phyloP scores from a whole-genome alignment of 2,113 vertebrate species.

The Mionectes macconnelli region DNA sequence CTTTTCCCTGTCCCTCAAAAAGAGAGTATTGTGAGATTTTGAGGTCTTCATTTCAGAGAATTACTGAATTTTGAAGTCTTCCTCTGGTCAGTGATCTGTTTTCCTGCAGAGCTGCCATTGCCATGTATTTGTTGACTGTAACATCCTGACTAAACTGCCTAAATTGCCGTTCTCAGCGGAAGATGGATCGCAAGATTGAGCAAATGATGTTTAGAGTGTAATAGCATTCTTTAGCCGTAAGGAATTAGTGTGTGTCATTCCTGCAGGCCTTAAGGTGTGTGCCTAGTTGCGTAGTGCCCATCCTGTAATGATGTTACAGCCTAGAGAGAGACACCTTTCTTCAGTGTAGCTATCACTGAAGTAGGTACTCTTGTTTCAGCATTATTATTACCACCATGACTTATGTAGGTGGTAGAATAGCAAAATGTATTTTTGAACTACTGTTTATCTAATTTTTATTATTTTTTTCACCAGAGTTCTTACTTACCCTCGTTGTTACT shows the following conservation, averaged over 20 bases:
- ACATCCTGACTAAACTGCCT: conserved; percentile 5
- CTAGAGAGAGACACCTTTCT: not conserved
- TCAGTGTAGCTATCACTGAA: not conserved
- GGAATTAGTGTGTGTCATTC: conserved; percentile 42
- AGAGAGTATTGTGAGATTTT: not conserved
- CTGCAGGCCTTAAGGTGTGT: conserved; percentile 3
- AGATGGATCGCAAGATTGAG: not conserved
- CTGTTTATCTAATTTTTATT: not conserved
- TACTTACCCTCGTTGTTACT: not conserved
- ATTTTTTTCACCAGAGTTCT: not conserved
- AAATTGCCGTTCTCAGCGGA: conserved; percentile 29
- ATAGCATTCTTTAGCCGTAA: conserved; percentile 20
- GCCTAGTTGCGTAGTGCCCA: not conserved
- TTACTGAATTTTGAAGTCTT: not conserved
- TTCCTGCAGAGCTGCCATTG: not conserved
- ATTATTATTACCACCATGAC: not conserved
- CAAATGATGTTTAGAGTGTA: conserved; percentile 48
- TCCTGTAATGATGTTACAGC: conserved; percentile 30
- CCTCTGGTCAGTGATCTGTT: not conserved
- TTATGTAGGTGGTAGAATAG: not conserved
- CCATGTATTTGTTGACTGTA: not conserved
- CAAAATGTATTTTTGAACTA: not conserved
- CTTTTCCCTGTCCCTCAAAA: not conserved
- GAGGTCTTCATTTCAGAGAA: not conserved
- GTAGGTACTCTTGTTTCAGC: not conserved